These are phyloP conservation scores for Dasypolia templi DNA, from an alignment of 2,888 invertebrate species.

Conservation along the genomic window DNA sequence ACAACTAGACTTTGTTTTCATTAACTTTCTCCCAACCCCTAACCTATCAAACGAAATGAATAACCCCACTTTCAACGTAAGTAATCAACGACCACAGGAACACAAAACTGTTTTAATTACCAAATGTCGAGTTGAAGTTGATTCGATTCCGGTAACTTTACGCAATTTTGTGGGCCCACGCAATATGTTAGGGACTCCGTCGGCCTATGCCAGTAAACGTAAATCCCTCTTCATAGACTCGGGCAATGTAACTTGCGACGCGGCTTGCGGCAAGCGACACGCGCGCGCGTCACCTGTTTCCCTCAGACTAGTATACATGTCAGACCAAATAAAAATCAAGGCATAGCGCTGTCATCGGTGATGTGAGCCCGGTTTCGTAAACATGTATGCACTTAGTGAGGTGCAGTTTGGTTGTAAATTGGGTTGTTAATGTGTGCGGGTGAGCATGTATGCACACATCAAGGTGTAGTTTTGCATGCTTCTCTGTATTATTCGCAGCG, in stretches of 20 bases:
- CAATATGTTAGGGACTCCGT: constrained; percentile 20
- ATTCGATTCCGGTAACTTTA: constrained; percentile 77
- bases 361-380: too few relatives aligned
- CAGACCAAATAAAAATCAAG: too few relatives aligned
- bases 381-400: too few relatives aligned
- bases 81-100: constrained; percentile 71
- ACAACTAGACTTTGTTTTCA: not conserved
- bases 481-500: too few relatives aligned
- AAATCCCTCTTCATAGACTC: not conserved
- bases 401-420: too few relatives aligned
- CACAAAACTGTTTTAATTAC: constrained; percentile 78
- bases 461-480: too few relatives aligned
- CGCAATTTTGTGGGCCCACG: constrained; percentile 69
- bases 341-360: too few relatives aligned
- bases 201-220: not conserved
- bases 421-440: too few relatives aligned
- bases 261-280: not conserved
- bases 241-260: too few relatives aligned
- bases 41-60: constrained; percentile 44
- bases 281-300: not conserved
- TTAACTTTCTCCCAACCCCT: not conserved
- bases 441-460: too few relatives aligned
- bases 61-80: constrained; percentile 68
- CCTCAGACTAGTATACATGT: too few relatives aligned
- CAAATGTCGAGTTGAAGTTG: constrained; percentile 76